Evolutionary conservation across 2,888 invertebrate genomes (phyloP), one percentile per base, ranked within the genome.

Genomic region (Fragum whitleyi): DNA sequence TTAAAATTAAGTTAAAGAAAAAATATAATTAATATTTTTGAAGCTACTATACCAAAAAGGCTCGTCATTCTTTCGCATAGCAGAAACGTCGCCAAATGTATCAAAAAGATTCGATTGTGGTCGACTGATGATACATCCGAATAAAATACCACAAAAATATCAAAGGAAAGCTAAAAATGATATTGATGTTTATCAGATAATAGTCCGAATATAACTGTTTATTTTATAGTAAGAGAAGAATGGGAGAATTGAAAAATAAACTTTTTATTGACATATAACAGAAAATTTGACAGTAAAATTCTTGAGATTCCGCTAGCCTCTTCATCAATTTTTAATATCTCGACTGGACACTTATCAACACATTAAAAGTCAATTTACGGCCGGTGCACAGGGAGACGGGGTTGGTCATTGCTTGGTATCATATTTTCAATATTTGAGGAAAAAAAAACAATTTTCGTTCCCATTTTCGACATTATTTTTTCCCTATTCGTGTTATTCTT

Each of bases 191-290:
- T 23, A 65, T 65, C 65, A 65, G 65, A 42, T 42, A 65, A 65
- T 23, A n/a, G 62, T 39, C 42, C 1, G 36, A 65, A 65, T 36
- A 39, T 65, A 65, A 65, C 65, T 23, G 65, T 65, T 42, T 42
- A 2, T 65, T 61, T 65, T 42, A 23, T 39, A 42, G 26, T 9
- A n/a, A 9, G 28, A 21, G 39, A 23, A 42, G 21, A 65, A 42
- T 23, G 23, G 42, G 65, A 23, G 42, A 65, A 65, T 65, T 65
- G 65, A 65, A 65, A 65, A 65, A 26, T 65, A 42, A 65, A 65
- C 0, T 23, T 42, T 65, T 65, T 65, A 65, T 65, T 65, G 65
- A 42, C 65, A 65, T 65, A 65, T 65, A 65, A 65, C 65, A 65
- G 65, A 65, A 65, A 7, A 7, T 39, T 39, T 39, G 65, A 65